These are phyloP conservation scores for Neofelis nebulosa DNA, from an alignment of 2,113 vertebrate species.

Conservation along the genomic window DNA sequence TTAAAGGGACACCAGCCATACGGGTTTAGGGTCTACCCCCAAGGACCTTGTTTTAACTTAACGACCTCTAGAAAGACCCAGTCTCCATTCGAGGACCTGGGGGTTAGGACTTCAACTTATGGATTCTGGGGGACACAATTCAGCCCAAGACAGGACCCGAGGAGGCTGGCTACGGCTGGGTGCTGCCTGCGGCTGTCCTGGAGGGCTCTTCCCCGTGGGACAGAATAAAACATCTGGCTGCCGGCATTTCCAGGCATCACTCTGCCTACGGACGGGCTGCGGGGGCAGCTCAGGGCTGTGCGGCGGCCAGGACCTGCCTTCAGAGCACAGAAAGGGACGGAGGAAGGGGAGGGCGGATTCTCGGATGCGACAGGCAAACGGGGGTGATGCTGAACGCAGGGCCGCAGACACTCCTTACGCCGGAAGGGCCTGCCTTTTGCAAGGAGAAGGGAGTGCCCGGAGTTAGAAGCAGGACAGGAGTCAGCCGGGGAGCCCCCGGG, in stretches of 20 bases:
- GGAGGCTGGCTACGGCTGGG: neutral
- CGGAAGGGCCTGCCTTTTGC: neutral
- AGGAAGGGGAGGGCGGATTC: neutral
- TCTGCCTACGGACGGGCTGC: neutral
- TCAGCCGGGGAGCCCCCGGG: rapidly evolving
- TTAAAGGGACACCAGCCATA: neutral
- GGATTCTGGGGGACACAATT: neutral
- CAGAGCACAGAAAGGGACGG: neutral
- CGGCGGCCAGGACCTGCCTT: rapidly evolving
- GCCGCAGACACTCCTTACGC: rapidly evolving
- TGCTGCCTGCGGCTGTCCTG: neutral
- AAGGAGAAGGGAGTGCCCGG: rapidly evolving
- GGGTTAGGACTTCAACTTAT: neutral
- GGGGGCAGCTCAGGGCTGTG: neutral
- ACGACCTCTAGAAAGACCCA: neutral
- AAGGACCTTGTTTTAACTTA: neutral
- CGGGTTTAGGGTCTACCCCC: neutral
- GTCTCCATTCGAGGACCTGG: neutral
- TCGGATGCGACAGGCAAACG: rapidly evolving
- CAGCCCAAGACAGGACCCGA: neutral
- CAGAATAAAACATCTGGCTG: neutral
- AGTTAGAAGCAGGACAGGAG: neutral
- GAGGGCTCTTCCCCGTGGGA: rapidly evolving
- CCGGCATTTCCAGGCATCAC: rapidly evolving
- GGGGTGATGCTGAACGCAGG: rapidly evolving